Percentiles rank a stretch among this genome's conserved stretches.
Conservation (phyloP, 1,140 invertebrate species). For the Leguminivora glycinivorella region DNA sequence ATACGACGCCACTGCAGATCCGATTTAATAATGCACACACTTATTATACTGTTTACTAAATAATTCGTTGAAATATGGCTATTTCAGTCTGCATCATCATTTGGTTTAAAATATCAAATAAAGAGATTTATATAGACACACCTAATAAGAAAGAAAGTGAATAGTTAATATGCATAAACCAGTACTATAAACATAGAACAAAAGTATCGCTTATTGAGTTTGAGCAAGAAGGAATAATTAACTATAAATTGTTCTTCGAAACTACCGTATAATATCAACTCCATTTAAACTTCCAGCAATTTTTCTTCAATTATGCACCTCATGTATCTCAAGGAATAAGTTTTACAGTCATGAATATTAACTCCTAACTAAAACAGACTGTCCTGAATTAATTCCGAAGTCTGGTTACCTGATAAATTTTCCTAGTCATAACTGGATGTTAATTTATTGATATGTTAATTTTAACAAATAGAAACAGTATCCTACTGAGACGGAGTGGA, state of each 20-base stretch:
- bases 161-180: background rate
- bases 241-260: background rate
- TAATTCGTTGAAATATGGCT: too few species aligned
- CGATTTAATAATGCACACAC: too few species aligned
- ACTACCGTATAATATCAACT: background rate
- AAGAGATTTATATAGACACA: too few species aligned
- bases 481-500: conserved; percentile 64
- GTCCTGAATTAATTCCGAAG: conserved; percentile 17
- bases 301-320: conserved; percentile 10
- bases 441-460: conserved; percentile 68
- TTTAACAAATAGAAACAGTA: conserved; percentile 67
- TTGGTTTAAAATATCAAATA: too few species aligned
- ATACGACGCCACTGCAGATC: too few species aligned
- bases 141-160: too few species aligned
- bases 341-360: conserved; percentile 9
- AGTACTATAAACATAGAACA: too few species aligned
- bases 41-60: too few species aligned
- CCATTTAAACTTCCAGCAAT: background rate
- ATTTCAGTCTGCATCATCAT: too few species aligned
- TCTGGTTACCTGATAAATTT: conserved; percentile 37
- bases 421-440: conserved; percentile 37
- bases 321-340: conserved; percentile 7
- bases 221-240: background rate
- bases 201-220: background rate
- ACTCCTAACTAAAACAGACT: conserved; percentile 13